These are phyloP conservation scores for Ptychobarbus kaznakovi DNA, from an alignment of 2,797 vertebrate genomes.

Conservation along the genomic window DNA sequence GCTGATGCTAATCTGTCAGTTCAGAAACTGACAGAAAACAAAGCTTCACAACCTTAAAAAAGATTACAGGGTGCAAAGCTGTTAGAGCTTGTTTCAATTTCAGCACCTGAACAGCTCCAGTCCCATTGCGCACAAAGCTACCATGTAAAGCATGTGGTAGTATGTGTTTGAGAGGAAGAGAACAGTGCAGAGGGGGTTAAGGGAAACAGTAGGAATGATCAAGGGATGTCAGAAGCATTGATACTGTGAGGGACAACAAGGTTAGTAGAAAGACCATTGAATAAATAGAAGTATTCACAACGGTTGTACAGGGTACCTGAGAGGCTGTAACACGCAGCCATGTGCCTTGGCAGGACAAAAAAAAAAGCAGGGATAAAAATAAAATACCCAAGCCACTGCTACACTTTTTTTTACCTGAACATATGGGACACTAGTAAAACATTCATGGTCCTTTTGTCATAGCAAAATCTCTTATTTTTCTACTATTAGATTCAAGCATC, in stretches of 20 bases:
- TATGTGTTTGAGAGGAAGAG: slow-evolving; percentile 12
- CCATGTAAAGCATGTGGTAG: not conserved
- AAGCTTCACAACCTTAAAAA: slow-evolving; percentile 39
- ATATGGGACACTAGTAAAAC: slow-evolving; percentile 65
- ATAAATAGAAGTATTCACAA: slow-evolving; percentile 62
- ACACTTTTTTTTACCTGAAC: slow-evolving; percentile 37
- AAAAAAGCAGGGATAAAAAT: slow-evolving; percentile 70
- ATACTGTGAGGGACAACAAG: slow-evolving; percentile 51
- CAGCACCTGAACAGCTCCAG: slow-evolving; percentile 59
- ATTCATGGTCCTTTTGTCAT: slow-evolving; percentile 69
- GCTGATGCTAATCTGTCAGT: slow-evolving; percentile 39
- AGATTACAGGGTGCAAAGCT: slow-evolving; percentile 19
- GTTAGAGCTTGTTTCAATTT: slow-evolving; percentile 35
- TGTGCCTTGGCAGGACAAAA: too few relatives aligned
- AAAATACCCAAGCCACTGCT: slow-evolving; percentile 26
- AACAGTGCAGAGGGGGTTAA: slow-evolving; percentile 1
- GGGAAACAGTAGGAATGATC: slow-evolving; percentile 11
- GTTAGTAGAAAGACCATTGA: slow-evolving; percentile 60
- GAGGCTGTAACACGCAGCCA: slow-evolving; percentile 67
- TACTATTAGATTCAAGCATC: slow-evolving; percentile 34
- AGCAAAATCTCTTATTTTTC: slow-evolving; percentile 55
- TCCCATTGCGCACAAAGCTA: not conserved
- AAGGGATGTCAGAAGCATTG: slow-evolving; percentile 22
- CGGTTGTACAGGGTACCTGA: slow-evolving; percentile 63
- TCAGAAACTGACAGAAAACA: slow-evolving; percentile 39